phyloP scores from a whole-genome alignment of 2,113 vertebrate genomes.

The Pungitius pungitius region DNA sequence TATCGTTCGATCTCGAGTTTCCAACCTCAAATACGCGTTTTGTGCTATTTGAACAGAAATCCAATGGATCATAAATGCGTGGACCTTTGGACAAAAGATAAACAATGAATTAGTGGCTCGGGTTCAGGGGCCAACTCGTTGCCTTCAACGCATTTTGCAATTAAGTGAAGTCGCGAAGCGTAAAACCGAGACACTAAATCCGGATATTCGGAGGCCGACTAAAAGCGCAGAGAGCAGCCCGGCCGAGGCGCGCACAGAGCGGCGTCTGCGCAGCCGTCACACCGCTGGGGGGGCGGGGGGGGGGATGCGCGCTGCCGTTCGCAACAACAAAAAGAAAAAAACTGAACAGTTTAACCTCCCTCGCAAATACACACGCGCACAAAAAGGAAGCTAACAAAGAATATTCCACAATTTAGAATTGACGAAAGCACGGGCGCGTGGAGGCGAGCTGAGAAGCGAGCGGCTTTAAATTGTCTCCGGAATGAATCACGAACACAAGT shows the following conservation, averaged over 20 bases:
- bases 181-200: constrained; percentile 48
- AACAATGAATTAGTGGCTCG: background rate
- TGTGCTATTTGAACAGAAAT: constrained; percentile 1
- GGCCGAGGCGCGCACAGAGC: constrained; percentile 48
- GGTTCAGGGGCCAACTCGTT: constrained; percentile 17
- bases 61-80: constrained; percentile 5
- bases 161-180: constrained; percentile 58
- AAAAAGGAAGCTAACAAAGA: constrained; percentile 46
- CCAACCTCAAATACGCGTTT: background rate
- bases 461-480: background rate
- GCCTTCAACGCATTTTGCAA: constrained; percentile 42
- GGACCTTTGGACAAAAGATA: constrained; percentile 27
- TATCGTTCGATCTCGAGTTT: constrained; percentile 4
- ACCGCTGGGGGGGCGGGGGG: constrained; percentile 21
- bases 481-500: constrained; percentile 50
- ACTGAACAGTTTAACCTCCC: constrained; percentile 32
- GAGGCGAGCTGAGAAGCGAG: constrained; percentile 18
- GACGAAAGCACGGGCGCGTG: constrained; percentile 16
- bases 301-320: constrained; percentile 37
- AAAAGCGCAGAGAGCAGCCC: constrained; percentile 48
- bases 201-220: constrained; percentile 39
- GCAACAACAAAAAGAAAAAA: too few relatives aligned
- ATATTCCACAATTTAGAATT: constrained; percentile 49
- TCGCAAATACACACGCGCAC: constrained; percentile 17
- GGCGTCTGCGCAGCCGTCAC: constrained; percentile 56